Base-by-base conservation (phyloP, 1,140 invertebrate genomes). In the Venustaconcha ellipsiformis region DNA sequence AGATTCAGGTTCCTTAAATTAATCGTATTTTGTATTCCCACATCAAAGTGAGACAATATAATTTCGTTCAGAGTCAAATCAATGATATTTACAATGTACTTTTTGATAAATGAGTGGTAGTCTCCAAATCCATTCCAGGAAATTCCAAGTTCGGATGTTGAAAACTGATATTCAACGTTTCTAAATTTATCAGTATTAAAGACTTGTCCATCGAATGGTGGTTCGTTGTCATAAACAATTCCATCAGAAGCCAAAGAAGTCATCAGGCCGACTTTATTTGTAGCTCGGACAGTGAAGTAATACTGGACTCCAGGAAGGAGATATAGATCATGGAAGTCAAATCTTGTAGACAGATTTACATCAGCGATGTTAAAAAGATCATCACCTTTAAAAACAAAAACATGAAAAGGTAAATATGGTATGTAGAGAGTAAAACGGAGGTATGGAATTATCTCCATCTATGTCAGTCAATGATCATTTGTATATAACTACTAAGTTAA, bases 121-220 rank as follows among this genome's bases (percentile, higher is more conserved):
- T 82, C 80, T 26, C 72, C 26, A 59, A 82, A 82, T 6, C 80
- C 80, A 55, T 79, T 78, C 80, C 80, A 82, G 1, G 80, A 82
- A 20, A 72, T 62, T 15, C 55, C 59, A 64, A 82, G 48, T 17
- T 72, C 57, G 20, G 67, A 57, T 5, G 55, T 66, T 8, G 72
- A 75, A 56, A 68, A 64, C 60, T 79, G 78, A 68, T 56, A 72
- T 56, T 18, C 58, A 1, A 14, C 62, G 63, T 75, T 74, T 20
- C 23, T 65, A 55, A 79, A 59, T 20, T n/a, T 37, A 26, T 65
- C 58, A 13, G 78, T 78, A 55, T 77, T 78, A 64, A 74, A 82
- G 30, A 82, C 80, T 23, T 80, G 74, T 15, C 80, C 80, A 37
- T 60, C 14, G 23, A 78, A 26, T 13, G 80, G 80, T 11, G 71